These are phyloP conservation scores for Tethya wilhelma DNA, from an alignment of 37 sponge, comb jelly and placozoan genomes.

Conservation along the genomic window DNA sequence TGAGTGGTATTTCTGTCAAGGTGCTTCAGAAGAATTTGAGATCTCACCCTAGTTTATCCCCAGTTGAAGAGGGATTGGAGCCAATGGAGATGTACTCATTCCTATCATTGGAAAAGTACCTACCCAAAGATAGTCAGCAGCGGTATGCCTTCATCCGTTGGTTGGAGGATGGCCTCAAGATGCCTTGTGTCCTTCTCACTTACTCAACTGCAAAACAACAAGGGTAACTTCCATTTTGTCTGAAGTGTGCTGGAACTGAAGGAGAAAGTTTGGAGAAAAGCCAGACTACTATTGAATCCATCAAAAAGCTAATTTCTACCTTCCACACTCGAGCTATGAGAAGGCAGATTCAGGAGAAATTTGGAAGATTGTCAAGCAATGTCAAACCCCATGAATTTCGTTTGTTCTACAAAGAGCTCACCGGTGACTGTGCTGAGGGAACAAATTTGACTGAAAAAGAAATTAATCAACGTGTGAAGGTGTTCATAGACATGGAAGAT, in stretches of 20 bases:
- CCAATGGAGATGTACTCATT: background rate
- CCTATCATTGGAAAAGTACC: background rate
- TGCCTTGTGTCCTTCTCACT: no score
- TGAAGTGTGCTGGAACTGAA: background rate
- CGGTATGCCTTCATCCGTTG: background rate
- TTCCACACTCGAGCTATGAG: no score
- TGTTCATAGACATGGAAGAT: conserved; percentile 32
- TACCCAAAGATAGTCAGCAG: background rate
- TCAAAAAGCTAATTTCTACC: no score
- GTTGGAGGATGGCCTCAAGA: background rate
- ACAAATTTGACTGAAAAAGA: conserved; percentile 3
- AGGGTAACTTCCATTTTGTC: no score
- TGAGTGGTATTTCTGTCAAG: background rate
- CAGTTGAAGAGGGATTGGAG: background rate
- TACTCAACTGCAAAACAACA: no score
- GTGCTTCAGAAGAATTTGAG: background rate
- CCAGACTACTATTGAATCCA: no score
- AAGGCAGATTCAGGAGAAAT: no score
- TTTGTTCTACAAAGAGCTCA: background rate
- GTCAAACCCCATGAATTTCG: conserved; percentile 10
- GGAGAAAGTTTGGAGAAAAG: no score
- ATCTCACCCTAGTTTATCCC: background rate
- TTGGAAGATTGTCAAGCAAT: conserved; percentile 27
- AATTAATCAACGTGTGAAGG: conserved; percentile 7
- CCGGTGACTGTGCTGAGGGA: background rate